Conservation (phyloP, 2,113 vertebrate genomes). For the Onychorhynchus coronatus region DNA sequence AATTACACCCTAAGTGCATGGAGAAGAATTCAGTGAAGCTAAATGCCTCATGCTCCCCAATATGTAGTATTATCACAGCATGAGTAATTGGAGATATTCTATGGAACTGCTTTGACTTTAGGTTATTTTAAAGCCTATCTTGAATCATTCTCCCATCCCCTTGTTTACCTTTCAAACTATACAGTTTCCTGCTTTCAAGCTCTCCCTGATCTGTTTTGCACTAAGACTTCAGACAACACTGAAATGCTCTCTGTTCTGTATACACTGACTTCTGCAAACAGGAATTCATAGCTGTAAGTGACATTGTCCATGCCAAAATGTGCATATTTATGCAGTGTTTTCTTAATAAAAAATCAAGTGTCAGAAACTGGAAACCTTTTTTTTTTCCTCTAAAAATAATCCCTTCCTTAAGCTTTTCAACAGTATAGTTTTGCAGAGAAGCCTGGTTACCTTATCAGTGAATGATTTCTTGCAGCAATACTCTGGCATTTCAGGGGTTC, state of each 20-base stretch:
- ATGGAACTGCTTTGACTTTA: constrained; percentile 24
- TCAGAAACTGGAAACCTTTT: background rate
- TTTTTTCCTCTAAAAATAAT: background rate
- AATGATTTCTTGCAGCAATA: background rate
- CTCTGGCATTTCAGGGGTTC: background rate
- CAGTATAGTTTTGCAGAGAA: background rate
- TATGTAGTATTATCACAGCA: constrained; percentile 55
- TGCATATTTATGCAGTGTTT: background rate
- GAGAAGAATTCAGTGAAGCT: constrained; percentile 30
- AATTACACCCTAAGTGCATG: constrained; percentile 34
- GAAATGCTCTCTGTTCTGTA: background rate
- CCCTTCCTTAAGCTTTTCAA: background rate
- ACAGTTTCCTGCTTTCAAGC: background rate
- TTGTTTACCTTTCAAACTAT: background rate
- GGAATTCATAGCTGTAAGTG: background rate
- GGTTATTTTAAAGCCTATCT: constrained; percentile 41
- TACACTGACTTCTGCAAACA: background rate
- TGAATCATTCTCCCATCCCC: background rate
- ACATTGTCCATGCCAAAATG: background rate
- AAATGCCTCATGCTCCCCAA: background rate
- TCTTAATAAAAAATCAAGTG: background rate
- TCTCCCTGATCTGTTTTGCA: background rate
- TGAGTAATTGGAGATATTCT: constrained; percentile 39
- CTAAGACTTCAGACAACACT: background rate
- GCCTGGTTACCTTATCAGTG: background rate